phyloP scores from a whole-genome alignment of 2,113 vertebrate species.

The Rhadina sibilatrix region DNA sequence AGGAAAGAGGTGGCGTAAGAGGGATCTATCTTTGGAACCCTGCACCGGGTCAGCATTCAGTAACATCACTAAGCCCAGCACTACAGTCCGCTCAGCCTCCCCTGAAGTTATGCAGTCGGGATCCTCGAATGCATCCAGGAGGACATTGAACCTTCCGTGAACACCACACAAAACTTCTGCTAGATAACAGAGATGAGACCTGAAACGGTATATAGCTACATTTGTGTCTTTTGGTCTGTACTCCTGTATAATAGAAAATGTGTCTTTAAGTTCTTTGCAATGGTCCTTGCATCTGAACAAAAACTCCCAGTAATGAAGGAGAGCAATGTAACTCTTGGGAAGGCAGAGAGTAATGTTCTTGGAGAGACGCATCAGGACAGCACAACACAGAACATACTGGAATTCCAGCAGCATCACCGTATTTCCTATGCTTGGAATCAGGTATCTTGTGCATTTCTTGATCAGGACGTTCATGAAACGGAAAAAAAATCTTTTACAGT shows the following conservation, averaged over 20 bases:
- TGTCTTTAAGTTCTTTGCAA: slow-evolving; percentile 42
- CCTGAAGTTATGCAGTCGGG: slow-evolving; percentile 64
- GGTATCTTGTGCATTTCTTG: slow-evolving; percentile 62
- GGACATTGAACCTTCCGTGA: slow-evolving; percentile 68
- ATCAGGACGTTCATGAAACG: slow-evolving; percentile 80
- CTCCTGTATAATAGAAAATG: slow-evolving; percentile 74
- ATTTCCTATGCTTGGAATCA: slow-evolving; percentile 76
- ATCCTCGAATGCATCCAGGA: slow-evolving; percentile 74
- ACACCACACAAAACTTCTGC: slow-evolving; percentile 71
- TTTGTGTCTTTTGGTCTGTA: slow-evolving; percentile 71
- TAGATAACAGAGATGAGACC: slow-evolving; percentile 71
- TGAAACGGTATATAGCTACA: slow-evolving; percentile 60
- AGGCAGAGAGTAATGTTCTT: slow-evolving; percentile 68
- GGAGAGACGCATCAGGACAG: slow-evolving; percentile 70
- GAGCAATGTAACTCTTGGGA: slow-evolving; percentile 78
- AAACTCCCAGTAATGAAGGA: slow-evolving; percentile 79
- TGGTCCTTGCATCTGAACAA: slow-evolving; percentile 63
- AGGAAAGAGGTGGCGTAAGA: slow-evolving; percentile 47
- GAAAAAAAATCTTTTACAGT: slow-evolving; percentile 74
- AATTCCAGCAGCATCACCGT: slow-evolving; percentile 75
- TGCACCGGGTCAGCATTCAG: slow-evolving; percentile 70
- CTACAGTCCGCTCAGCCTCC: slow-evolving; percentile 76
- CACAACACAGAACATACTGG: slow-evolving; percentile 75
- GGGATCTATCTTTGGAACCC: background rate
- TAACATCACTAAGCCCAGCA: slow-evolving; percentile 78